These are phyloP conservation scores for Rostratula benghalensis DNA, from an alignment of 2,113 vertebrate genomes.

Conservation along the genomic window DNA sequence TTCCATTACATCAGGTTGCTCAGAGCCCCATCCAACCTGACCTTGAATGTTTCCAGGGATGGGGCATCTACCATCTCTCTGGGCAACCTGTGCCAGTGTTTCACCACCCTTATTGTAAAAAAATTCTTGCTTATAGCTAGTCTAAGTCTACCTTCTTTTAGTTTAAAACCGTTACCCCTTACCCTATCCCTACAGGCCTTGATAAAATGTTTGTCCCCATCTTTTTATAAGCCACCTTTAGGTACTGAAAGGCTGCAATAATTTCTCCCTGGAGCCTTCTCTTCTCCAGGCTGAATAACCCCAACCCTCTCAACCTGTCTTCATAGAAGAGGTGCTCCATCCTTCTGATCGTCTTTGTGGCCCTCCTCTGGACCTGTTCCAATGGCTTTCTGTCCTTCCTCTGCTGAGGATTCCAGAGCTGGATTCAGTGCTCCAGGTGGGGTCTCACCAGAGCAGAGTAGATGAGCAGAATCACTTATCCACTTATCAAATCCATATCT, in stretches of 20 bases:
- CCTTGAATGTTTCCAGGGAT: not conserved
- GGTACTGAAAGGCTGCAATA: no score
- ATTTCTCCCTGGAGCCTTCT: no score
- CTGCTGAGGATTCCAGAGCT: no score
- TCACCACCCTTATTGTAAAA: not conserved
- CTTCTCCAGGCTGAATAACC: no score
- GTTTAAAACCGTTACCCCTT: not conserved
- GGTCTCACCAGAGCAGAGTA: not conserved
- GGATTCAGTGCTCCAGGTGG: not conserved
- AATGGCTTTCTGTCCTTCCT: not conserved
- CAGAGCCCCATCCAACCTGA: not conserved
- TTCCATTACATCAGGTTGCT: not conserved
- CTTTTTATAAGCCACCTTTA: no score
- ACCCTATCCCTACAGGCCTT: not conserved
- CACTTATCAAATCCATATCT: not conserved
- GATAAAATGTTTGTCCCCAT: not conserved
- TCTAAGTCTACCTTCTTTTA: not conserved
- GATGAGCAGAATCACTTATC: not conserved
- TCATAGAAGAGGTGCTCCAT: not conserved
- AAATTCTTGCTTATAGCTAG: not conserved
- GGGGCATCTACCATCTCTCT: not conserved
- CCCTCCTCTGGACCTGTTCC: not conserved
- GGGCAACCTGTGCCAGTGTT: not conserved
- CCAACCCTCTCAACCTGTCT: not conserved
- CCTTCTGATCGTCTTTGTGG: not conserved